Base-by-base conservation (phyloP, 2,888 invertebrate species). In the Leptinotarsa juncta region DNA sequence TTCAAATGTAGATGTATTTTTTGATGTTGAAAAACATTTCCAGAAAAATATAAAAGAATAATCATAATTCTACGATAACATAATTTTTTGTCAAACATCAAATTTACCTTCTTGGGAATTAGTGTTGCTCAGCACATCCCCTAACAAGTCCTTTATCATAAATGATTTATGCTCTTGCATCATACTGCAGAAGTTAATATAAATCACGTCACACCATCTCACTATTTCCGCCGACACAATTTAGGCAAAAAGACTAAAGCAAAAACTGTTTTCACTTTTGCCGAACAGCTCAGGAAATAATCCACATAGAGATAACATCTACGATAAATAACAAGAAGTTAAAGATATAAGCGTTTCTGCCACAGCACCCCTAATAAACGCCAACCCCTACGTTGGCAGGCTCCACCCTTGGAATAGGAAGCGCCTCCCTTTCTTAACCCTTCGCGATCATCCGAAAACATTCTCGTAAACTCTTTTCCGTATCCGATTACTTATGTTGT, bases 91-190 rank as follows among this genome's bases (percentile, higher is more conserved):
- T 10, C 10, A 42, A 42, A 12, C 0, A 42, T 12, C 10, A 3
- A 50, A 72, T 70, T 75, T 76, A 80, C 80, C 78, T 77, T 76
- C 78, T 72, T 77, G 70, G n/a, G 72, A 70, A 71, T 75, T 77
- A 15, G 65, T 23, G 20, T 74, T 70, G 65, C 51, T 72, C 18
- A 94, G 86, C 77, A 94, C 93, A 84, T 96, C 96, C 16, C 96
- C 94, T 70, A 96, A 90, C 65, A 96, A 90, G 87, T 96, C 96
- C 84, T 94, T 93, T 81, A 96, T 96, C 77, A 96, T 88, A 87
- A 96, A 96, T 14, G 96, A 96, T 86, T 95, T 95, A 83, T 92
- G 88, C 90, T 92, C 89, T 90, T 93, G 86, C 88, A 88, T 91
- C 67, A 71, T 73, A 70, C 23, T 26, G 32, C 20, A 4, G 15